These are phyloP conservation scores for Speoplatyrhinus poulsoni DNA, from an alignment of 2,113 vertebrate species.

Conservation along the genomic window DNA sequence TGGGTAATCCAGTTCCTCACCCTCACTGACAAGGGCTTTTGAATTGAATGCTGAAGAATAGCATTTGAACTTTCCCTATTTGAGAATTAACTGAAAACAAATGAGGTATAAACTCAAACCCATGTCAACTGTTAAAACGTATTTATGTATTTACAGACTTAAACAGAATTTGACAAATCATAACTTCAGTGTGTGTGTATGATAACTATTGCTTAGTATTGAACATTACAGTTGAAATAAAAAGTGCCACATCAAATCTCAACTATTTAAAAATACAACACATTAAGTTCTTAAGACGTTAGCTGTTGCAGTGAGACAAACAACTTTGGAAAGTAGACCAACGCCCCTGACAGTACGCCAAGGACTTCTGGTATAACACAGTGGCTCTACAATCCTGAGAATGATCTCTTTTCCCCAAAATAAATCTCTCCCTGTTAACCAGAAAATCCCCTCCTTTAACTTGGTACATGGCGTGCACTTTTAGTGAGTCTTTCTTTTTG, in stretches of 20 bases:
- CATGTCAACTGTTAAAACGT: not conserved
- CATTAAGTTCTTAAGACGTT: constrained; percentile 45
- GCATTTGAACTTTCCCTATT: no score
- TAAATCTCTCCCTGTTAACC: constrained; percentile 40
- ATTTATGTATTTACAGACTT: not conserved
- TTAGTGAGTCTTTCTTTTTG: constrained; percentile 62
- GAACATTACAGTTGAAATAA: constrained; percentile 27
- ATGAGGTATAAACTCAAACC: no score
- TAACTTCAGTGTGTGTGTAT: constrained; percentile 1
- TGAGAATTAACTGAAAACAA: no score
- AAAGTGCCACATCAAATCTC: constrained; percentile 43
- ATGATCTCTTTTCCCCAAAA: constrained; percentile 40
- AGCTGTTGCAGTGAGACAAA: constrained; percentile 43
- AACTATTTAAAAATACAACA: constrained; percentile 64
- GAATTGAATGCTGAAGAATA: constrained; percentile 8
- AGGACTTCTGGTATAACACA: constrained; percentile 47
- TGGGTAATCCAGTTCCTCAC: constrained; percentile 36
- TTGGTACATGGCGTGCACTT: constrained; percentile 46
- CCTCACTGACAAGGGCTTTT: constrained; percentile 34
- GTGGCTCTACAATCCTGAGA: constrained; percentile 42
- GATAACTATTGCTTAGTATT: constrained; percentile 25
- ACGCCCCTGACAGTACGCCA: constrained; percentile 63
- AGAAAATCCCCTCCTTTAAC: constrained; percentile 52
- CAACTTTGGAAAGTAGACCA: constrained; percentile 57
- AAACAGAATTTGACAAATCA: not conserved